Evolutionary conservation across 2,113 vertebrate species (phyloP).

Genomic region (Heterotis niloticus): DNA sequence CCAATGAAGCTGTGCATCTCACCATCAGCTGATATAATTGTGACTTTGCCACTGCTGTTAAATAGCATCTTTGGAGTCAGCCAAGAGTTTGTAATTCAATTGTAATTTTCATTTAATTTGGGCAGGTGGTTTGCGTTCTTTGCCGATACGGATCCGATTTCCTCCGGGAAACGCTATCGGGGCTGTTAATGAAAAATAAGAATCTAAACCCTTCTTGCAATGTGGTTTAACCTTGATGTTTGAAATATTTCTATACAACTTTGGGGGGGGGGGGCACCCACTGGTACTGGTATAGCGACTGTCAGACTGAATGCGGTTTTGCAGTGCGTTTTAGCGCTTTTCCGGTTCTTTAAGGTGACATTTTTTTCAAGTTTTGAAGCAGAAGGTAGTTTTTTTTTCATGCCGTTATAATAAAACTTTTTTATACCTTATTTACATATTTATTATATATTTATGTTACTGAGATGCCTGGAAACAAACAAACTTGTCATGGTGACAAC

Average conservation of each 20-base stretch:
- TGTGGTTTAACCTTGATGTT: neutral
- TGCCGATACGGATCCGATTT: neutral
- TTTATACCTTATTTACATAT: no score
- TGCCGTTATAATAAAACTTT: no score
- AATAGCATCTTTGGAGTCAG: neutral
- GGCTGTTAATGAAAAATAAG: neutral
- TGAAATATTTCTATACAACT: slow-evolving; percentile 6
- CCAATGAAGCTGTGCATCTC: neutral
- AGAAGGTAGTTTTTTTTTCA: neutral
- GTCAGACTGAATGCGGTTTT: neutral
- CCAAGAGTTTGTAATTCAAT: neutral
- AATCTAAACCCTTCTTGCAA: neutral
- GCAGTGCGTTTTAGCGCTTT: neutral
- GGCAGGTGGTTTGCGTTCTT: neutral
- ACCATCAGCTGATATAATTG: neutral
- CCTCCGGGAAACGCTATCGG: neutral
- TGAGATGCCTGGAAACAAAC: no score
- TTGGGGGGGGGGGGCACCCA: neutral
- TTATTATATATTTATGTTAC: no score
- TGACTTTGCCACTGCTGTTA: neutral
- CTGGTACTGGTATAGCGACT: neutral
- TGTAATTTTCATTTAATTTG: slow-evolving; percentile 11
- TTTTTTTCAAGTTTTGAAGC: neutral
- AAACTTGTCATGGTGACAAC: no score
- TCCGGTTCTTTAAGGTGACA: neutral